phyloP scores from a whole-genome alignment of 2,888 invertebrate species.

The Neria commutata region DNA sequence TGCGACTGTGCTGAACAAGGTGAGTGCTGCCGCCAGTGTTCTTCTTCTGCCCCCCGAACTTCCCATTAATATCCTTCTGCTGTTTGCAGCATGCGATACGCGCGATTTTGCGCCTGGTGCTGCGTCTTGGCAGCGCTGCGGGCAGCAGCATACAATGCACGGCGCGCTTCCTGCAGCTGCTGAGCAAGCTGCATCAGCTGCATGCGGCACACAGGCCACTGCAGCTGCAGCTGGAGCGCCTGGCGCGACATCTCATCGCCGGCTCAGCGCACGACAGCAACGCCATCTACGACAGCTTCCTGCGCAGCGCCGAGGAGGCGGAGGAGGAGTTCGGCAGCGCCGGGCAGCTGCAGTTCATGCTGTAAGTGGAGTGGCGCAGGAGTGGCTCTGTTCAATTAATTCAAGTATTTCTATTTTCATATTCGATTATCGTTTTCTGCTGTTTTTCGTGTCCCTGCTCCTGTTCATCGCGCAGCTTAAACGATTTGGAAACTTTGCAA shows the following conservation, averaged over 20 bases:
- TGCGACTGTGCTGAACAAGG: conserved; percentile 49
- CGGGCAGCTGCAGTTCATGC: conserved; percentile 38
- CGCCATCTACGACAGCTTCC: conserved; percentile 42
- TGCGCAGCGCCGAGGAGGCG: conserved; percentile 25
- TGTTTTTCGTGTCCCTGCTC: conserved; percentile 5
- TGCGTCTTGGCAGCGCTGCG: conserved; percentile 34
- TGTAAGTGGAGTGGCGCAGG: conserved; percentile 42
- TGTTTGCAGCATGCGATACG: conserved; percentile 42
- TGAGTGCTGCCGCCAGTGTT: conserved; percentile 35
- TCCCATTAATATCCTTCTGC: background rate
- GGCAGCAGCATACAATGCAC: conserved; percentile 19
- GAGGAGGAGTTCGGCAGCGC: conserved; percentile 30
- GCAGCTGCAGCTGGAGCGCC: conserved; percentile 49
- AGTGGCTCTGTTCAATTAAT: conserved; percentile 19
- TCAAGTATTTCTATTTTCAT: conserved; percentile 4
- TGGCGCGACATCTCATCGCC: conserved; percentile 41
- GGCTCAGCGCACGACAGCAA: conserved; percentile 34
- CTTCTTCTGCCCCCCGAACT: background rate
- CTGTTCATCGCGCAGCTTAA: conserved; percentile 29
- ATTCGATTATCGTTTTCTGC: background rate
- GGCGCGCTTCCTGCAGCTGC: conserved; percentile 42
- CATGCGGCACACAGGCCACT: conserved; percentile 38
- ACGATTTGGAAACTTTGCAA: conserved; percentile 37
- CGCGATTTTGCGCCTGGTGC: conserved; percentile 39
- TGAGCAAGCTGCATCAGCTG: conserved; percentile 45